phyloP scores from a whole-genome alignment of 1,140 invertebrate species.

The Lepidostoma basale region DNA sequence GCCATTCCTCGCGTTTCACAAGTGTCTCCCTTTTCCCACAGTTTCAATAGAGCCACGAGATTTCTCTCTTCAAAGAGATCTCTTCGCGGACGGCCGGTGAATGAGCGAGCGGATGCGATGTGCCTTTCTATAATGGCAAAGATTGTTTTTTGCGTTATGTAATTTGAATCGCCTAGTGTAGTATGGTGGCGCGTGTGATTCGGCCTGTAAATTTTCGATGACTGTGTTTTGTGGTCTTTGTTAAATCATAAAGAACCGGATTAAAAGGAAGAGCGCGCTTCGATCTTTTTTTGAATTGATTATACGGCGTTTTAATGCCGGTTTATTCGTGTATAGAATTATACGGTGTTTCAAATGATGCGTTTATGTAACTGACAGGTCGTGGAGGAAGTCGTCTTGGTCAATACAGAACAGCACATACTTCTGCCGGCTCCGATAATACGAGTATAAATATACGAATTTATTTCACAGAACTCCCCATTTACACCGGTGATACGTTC shows the following conservation, averaged over 20 bases:
- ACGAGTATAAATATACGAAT: too few relatives aligned
- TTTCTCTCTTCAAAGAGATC: constrained; percentile 11
- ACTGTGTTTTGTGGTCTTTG: not conserved
- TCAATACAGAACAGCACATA: too few relatives aligned
- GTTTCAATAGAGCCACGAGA: constrained; percentile 14
- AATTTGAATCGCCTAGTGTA: not conserved
- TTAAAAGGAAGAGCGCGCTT: not conserved
- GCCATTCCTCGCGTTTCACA: constrained; percentile 12
- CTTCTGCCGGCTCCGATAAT: too few relatives aligned
- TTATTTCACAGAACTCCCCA: too few relatives aligned
- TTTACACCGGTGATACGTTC: too few relatives aligned
- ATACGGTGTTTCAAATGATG: too few relatives aligned
- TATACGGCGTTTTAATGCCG: too few relatives aligned
- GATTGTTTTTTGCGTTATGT: constrained; percentile 3
- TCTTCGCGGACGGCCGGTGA: not conserved
- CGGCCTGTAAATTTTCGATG: not conserved
- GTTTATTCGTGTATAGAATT: too few relatives aligned
- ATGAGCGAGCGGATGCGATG: constrained; percentile 8
- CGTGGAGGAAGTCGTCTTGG: too few relatives aligned
- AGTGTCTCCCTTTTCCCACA: constrained; percentile 23
- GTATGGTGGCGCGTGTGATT: not conserved
- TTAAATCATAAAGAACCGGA: not conserved
- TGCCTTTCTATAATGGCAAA: constrained; percentile 7
- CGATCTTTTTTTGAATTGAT: too few relatives aligned
- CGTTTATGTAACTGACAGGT: too few relatives aligned